phyloP scores from a whole-genome alignment of 2,888 invertebrate genomes.

The Lasioglossum malachurum region DNA sequence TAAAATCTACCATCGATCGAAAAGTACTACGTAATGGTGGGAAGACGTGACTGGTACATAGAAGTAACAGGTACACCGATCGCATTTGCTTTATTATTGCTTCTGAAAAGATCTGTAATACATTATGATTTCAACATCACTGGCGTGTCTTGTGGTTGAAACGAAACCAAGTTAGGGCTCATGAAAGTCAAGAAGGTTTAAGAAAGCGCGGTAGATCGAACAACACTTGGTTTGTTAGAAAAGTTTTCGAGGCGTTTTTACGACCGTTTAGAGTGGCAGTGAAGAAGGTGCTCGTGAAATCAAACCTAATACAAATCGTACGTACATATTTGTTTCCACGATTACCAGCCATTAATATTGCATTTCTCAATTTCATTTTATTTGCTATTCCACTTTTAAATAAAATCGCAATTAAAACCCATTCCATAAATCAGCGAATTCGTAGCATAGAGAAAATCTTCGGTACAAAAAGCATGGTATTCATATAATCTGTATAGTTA shows the following conservation, averaged over 20 bases:
- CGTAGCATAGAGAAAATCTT: not conserved
- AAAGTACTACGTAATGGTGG: not conserved
- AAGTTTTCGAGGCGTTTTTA: not conserved
- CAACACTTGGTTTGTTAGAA: not conserved
- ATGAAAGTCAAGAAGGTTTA: conserved; percentile 11
- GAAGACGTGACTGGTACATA: not conserved
- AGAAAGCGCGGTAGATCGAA: not conserved
- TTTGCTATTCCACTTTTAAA: not conserved
- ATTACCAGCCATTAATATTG: not conserved
- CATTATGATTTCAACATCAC: not conserved
- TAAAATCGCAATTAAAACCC: not conserved
- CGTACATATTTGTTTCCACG: not conserved
- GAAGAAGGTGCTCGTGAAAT: not conserved
- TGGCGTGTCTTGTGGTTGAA: not conserved
- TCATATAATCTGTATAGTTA: too few species aligned
- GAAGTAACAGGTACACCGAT: not conserved
- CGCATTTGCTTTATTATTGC: not conserved
- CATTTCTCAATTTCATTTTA: not conserved
- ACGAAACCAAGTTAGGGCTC: not conserved
- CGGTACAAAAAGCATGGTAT: not conserved
- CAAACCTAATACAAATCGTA: not conserved
- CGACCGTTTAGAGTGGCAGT: not conserved
- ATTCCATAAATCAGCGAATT: not conserved
- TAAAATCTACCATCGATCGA: not conserved
- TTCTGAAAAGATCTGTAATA: not conserved